Evolutionary conservation across 2,888 invertebrate genomes (phyloP), one percentile per base, ranked within the genome.

Genomic region (Dolomedes plantarius): DNA sequence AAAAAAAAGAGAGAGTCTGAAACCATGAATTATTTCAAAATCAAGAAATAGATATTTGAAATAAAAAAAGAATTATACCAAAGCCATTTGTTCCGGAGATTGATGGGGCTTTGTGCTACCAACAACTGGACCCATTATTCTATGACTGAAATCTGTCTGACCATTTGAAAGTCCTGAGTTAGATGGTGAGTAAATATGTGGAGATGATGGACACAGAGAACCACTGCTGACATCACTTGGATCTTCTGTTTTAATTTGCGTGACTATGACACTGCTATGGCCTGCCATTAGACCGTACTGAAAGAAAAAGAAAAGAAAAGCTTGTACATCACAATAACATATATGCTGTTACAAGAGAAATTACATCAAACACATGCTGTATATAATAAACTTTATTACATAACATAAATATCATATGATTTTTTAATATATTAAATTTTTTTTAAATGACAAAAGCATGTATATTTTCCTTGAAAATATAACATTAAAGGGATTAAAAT

Each of bases 301-400:
- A 2, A 86, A 81, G 98, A 56, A 73, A 50, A 23, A 36, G 3
- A 27, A 27, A n/a, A n/a, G n/a, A n/a, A n/a, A n/a, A n/a, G n/a
- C n/a, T 11, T 11, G 13, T 41, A 11, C 13, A 41, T n/a, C n/a
- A n/a, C n/a, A n/a, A n/a, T n/a, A n/a, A n/a, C n/a, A n/a, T n/a
- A n/a, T n/a, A n/a, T n/a, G n/a, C n/a, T n/a, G n/a, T n/a, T n/a
- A n/a, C n/a, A n/a, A n/a, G n/a, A n/a, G n/a, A n/a, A n/a, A n/a
- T n/a, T n/a, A n/a, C n/a, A n/a, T n/a, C n/a, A n/a, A n/a, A n/a
- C n/a, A n/a, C n/a, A n/a, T n/a, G n/a, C n/a, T n/a, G n/a, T n/a
- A n/a, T n/a, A n/a, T n/a, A n/a, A n/a, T n/a, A n/a, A n/a, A n/a
- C n/a, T n/a, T n/a, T n/a, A n/a, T n/a, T n/a, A n/a, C n/a, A n/a